Percentiles rank a stretch among this genome's conserved stretches.
phyloP scores from a whole-genome alignment of 2,888 invertebrate genomes.

The Tipula unca region DNA sequence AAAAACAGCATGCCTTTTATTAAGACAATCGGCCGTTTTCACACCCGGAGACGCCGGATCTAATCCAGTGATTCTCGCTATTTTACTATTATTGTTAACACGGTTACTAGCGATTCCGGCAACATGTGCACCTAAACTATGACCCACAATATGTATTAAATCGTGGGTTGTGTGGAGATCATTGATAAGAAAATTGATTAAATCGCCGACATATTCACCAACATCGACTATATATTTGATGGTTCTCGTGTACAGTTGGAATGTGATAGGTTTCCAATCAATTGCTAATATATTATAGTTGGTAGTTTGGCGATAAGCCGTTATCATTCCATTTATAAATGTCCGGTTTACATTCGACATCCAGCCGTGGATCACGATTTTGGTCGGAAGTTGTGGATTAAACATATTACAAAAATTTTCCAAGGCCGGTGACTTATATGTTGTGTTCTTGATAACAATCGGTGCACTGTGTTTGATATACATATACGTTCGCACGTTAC shows the following conservation, averaged over 20 bases:
- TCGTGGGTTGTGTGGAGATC: not conserved
- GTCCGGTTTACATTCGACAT: not conserved
- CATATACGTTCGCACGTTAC: not conserved
- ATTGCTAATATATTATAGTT: not conserved
- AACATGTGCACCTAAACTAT: slow-evolving; percentile 15
- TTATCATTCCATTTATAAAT: not conserved
- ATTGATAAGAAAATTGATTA: not conserved
- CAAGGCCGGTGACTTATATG: not conserved
- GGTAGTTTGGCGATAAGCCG: not conserved
- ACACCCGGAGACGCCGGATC: not conserved
- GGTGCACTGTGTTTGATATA: not conserved
- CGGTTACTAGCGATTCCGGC: not conserved
- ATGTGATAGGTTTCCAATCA: not conserved
- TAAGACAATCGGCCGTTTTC: not conserved
- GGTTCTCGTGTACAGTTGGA: not conserved
- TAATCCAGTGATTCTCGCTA: not conserved
- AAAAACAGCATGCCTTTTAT: not conserved
- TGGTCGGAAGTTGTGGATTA: slow-evolving; percentile 35
- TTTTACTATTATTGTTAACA: not conserved
- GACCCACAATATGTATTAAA: not conserved
- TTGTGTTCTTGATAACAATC: not conserved
- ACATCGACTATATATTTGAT: not conserved
- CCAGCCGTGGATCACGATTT: slow-evolving; percentile 40
- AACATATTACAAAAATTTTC: not conserved
- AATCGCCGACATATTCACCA: not conserved